Percentiles rank a stretch among this genome's conserved stretches.
phyloP scores from a whole-genome alignment of 2,888 invertebrate genomes.

The Tribolium freemani region DNA sequence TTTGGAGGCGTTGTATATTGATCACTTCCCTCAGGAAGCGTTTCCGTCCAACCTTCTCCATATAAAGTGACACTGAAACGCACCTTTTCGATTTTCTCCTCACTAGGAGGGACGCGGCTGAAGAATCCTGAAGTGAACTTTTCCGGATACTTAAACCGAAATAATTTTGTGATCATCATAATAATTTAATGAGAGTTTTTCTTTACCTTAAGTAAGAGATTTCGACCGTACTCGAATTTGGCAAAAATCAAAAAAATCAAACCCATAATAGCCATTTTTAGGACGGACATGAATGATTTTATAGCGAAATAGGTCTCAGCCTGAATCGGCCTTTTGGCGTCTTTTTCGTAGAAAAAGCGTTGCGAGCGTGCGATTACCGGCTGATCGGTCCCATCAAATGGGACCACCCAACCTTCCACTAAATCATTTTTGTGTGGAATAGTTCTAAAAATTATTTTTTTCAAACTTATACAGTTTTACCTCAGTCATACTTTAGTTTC shows the following conservation, averaged over 20 bases:
- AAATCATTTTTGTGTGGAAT: conserved; percentile 50
- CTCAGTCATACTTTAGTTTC: conserved; percentile 44
- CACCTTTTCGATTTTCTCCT: conserved; percentile 73
- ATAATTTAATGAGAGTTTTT: not conserved
- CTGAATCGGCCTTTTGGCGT: conserved; percentile 83
- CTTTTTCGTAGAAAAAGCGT: conserved; percentile 77
- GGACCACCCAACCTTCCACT: conserved; percentile 56
- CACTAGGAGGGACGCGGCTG: conserved; percentile 77
- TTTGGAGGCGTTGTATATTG: conserved; percentile 72
- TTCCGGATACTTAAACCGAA: conserved; percentile 49
- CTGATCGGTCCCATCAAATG: conserved; percentile 88
- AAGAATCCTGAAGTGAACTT: conserved; percentile 71
- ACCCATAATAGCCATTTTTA: conserved; percentile 72
- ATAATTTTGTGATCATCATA: not conserved
- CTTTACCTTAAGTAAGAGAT: conserved; percentile 71
- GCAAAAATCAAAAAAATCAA: conserved; percentile 71
- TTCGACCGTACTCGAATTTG: conserved; percentile 72
- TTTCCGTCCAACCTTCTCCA: conserved; percentile 85
- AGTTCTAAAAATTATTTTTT: conserved; percentile 38
- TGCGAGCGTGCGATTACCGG: conserved; percentile 88
- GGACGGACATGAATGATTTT: conserved; percentile 70
- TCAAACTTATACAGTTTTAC: too few relatives aligned
- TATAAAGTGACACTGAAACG: conserved; percentile 79
- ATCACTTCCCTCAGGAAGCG: conserved; percentile 68
- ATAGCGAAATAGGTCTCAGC: conserved; percentile 76